Conservation (phyloP, 1,140 invertebrate species). For the Aphelenchoides avenae region DNA sequence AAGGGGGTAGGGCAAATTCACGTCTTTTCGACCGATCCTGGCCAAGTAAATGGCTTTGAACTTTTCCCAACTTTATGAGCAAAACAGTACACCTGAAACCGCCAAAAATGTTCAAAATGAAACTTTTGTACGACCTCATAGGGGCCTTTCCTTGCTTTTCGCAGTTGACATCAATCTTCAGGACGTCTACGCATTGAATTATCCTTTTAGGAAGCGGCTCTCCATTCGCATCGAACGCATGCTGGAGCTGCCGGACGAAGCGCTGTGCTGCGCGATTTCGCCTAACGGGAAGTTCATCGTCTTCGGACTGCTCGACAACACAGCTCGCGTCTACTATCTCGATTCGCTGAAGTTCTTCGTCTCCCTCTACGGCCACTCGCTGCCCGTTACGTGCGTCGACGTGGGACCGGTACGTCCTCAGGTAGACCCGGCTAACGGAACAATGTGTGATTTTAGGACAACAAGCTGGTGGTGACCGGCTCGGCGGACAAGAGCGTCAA, state of each 20-base stretch:
- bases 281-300: conserved; percentile 82
- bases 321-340: conserved; percentile 88
- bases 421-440: too few relatives aligned
- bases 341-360: conserved; percentile 93
- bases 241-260: conserved; percentile 78
- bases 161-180: too few relatives aligned
- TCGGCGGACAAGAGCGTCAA: conserved; percentile 91
- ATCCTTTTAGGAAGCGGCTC: conserved; percentile 65
- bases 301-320: conserved; percentile 81
- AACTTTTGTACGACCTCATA: too few relatives aligned
- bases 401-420: conserved; percentile 63
- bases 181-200: too few relatives aligned
- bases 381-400: conserved; percentile 87
- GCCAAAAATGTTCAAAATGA: not conserved
- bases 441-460: conserved; percentile 67
- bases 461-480: conserved; percentile 80
- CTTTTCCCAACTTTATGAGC: too few relatives aligned
- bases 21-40: too few relatives aligned
- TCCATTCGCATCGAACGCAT: conserved; percentile 75
- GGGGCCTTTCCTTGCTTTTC: too few relatives aligned
- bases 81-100: not conserved
- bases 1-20: too few relatives aligned
- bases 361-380: conserved; percentile 89
- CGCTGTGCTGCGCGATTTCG: conserved; percentile 74
- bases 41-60: too few relatives aligned